A percentile compares a stretch with the other conserved stretches of the same genome.
These are phyloP conservation scores for Idaea dimidiata DNA, from an alignment of 2,888 invertebrate species.

Conservation along the genomic window DNA sequence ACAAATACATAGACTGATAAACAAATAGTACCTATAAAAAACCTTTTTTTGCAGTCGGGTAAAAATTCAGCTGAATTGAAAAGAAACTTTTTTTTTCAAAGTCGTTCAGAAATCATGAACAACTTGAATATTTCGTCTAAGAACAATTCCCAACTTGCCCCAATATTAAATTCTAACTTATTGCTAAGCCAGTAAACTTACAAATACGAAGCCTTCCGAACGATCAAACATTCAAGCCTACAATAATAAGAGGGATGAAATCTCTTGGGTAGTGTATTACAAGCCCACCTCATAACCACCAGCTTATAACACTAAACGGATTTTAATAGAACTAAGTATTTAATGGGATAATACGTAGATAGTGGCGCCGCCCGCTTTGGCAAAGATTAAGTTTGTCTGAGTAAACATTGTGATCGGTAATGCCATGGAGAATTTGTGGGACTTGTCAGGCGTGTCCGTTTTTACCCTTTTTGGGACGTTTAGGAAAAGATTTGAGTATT, in stretches of 20 bases:
- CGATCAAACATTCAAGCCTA: slow-evolving; percentile 25
- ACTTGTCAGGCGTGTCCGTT: neutral
- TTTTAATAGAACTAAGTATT: slow-evolving; percentile 7
- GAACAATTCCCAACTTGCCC: neutral
- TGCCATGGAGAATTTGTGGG: neutral
- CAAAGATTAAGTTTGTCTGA: neutral
- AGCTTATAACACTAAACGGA: neutral
- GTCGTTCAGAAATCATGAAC: neutral
- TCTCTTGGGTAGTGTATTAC: slow-evolving; percentile 8
- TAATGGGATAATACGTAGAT: neutral
- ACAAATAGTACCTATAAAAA: too few species aligned
- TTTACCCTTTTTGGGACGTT: neutral
- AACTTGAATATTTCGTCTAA: neutral
- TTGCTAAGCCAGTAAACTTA: neutral
- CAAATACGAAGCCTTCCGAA: slow-evolving; percentile 11
- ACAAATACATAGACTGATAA: too few species aligned
- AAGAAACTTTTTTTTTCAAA: neutral
- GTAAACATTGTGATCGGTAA: neutral
- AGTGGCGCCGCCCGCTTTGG: neutral
- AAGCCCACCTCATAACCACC: neutral
- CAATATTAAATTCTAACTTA: neutral
- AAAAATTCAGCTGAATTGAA: too few species aligned
- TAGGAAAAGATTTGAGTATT: neutral
- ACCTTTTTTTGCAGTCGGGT: too few species aligned
- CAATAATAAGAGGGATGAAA: slow-evolving; percentile 8